phyloP scores from a whole-genome alignment of 2,113 vertebrate genomes.

The Zosterops hypoxanthus region DNA sequence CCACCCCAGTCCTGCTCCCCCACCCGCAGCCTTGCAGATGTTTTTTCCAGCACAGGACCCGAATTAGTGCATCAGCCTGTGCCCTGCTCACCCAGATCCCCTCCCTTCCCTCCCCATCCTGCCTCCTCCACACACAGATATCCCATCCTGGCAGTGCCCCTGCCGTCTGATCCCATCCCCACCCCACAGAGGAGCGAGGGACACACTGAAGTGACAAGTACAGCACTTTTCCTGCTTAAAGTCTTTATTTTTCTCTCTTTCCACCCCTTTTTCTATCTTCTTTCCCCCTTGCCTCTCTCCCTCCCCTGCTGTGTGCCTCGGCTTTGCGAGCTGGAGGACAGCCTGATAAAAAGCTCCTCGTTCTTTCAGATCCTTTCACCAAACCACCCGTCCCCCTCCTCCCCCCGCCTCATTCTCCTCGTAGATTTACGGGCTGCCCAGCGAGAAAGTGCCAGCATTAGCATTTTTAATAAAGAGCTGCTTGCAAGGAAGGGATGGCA shows the following conservation, averaged over 20 bases:
- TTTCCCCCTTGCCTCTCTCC: neutral
- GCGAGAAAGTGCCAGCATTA: conserved; percentile 66
- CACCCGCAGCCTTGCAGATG: accelerated
- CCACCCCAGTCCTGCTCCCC: neutral
- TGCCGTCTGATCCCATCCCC: neutral
- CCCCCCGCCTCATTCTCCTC: conserved; percentile 20
- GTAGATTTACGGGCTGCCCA: conserved; percentile 40
- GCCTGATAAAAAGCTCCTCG: conserved; percentile 64
- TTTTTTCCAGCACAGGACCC: neutral
- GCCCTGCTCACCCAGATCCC: neutral
- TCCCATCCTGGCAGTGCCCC: neutral
- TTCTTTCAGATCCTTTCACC: conserved; percentile 53
- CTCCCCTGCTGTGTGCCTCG: neutral
- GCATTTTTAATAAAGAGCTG: conserved; percentile 73
- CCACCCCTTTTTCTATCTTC: neutral
- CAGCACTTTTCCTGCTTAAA: conserved; percentile 45
- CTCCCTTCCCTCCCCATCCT: neutral
- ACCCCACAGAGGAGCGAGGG: neutral
- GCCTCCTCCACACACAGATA: neutral
- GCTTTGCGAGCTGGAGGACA: conserved; percentile 43
- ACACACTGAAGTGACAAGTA: conserved; percentile 20
- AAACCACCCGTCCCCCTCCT: conserved; percentile 17
- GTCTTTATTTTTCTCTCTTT: neutral
- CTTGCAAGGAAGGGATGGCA: conserved; percentile 36
- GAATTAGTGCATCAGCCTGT: accelerated